Conservation (phyloP, 2,888 invertebrate species). For the Lepidonotus clava region DNA sequence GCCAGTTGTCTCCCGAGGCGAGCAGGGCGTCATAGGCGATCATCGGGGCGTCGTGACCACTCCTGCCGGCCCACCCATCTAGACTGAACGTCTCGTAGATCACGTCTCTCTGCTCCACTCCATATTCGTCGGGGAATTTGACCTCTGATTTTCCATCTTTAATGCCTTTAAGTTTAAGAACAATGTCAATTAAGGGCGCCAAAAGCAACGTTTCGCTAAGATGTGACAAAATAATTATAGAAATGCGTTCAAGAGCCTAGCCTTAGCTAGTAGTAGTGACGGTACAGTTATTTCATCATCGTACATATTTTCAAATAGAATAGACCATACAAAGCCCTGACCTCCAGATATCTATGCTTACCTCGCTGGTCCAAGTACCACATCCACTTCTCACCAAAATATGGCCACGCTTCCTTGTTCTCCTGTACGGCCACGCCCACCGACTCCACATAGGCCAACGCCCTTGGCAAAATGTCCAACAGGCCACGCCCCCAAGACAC, state of each 20-base stretch:
- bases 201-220: too few relatives aligned
- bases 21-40: constrained; percentile 80
- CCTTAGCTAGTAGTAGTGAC: background rate
- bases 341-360: background rate
- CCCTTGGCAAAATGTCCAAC: constrained; percentile 68
- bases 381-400: constrained; percentile 74
- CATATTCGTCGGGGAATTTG: constrained; percentile 72
- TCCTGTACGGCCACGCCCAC: constrained; percentile 68
- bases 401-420: constrained; percentile 70
- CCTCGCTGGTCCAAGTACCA: constrained; percentile 70
- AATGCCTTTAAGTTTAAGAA: constrained; percentile 62
- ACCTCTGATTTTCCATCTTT: constrained; percentile 69
- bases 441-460: constrained; percentile 70
- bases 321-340: too few relatives aligned
- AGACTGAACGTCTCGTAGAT: constrained; percentile 72
- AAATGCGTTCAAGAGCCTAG: background rate
- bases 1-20: constrained; percentile 71
- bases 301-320: too few relatives aligned
- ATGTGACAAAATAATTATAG: too few relatives aligned
- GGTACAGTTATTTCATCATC: too few relatives aligned
- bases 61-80: constrained; percentile 68
- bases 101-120: constrained; percentile 73
- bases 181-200: too few relatives aligned
- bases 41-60: constrained; percentile 79
- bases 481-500: constrained; percentile 73